Evolutionary conservation across 2,113 vertebrate species (phyloP).

Genomic region (Istiophorus platypterus): DNA sequence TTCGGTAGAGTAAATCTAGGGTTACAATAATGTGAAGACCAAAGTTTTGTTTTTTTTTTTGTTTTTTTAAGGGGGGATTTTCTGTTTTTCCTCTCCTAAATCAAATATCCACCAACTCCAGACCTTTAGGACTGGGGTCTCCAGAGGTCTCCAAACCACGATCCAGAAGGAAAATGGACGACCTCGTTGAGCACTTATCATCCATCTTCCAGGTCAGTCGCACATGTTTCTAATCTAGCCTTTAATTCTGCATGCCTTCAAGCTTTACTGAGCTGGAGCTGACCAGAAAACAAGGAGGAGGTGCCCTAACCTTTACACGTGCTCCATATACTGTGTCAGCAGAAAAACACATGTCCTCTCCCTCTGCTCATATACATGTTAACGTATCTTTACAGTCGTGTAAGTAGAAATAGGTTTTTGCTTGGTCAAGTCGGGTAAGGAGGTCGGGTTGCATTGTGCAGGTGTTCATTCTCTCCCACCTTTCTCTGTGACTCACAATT

Average conservation of each 20-base stretch:
- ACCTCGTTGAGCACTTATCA: constrained; percentile 56
- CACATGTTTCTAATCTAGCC: constrained; percentile 81
- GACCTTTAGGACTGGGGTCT: constrained; percentile 30
- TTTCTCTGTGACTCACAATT: background rate
- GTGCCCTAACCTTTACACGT: constrained; percentile 49
- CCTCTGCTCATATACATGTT: constrained; percentile 10
- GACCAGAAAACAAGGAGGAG: constrained; percentile 52
- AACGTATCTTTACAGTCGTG: constrained; percentile 12
- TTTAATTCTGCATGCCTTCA: constrained; percentile 67
- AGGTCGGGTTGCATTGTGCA: constrained; percentile 1
- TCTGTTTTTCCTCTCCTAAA: constrained; percentile 2
- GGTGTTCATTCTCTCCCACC: background rate
- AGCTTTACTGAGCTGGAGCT: constrained; percentile 63
- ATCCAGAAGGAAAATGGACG: constrained; percentile 52
- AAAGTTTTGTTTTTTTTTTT: background rate
- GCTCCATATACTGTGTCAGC: constrained; percentile 51
- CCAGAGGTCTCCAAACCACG: constrained; percentile 23
- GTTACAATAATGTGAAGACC: background rate
- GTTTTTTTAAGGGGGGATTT: background rate
- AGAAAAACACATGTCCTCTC: constrained; percentile 43
- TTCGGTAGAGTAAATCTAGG: background rate
- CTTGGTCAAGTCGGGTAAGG: background rate
- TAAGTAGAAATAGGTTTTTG: constrained; percentile 21
- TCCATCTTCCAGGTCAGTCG: constrained; percentile 67
- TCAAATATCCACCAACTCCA: constrained; percentile 23